Base-by-base conservation (phyloP, 2,888 invertebrate species). In the Melinopterus prodromus region DNA sequence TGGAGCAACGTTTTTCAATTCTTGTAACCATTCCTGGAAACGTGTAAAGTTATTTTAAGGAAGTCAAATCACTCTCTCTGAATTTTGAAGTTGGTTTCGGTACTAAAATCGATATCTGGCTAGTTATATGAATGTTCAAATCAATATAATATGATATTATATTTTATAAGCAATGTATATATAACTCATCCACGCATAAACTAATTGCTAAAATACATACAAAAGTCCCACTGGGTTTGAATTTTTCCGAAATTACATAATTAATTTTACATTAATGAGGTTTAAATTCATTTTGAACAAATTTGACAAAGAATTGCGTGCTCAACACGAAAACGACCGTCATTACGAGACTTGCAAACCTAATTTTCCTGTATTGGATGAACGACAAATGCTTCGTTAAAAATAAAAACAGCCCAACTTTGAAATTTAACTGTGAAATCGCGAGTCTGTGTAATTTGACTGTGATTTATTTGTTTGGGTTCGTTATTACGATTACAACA, bases 1-100 rank as follows among this genome's bases (percentile, higher is more conserved):
- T 0, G 94, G 92, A 1, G 92, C 91, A 9, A 90, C 81, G 3
- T 84, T 85, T 81, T 89, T 87, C 71, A 94, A 86, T 75, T 89
- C 88, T 75, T 90, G 87, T 75, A 92, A 85, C 85, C 92, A 91
- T 88, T 94, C 94, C 93, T 93, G 83, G 81, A 74, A 74, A 26
- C 7, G 53, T 9, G 12, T 53, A 53, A 7, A 12, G 0, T n/a
- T 5, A 26, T 38, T 79, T 70, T 53, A 36, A 9, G 16, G 6
- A 76, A 3, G 12, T n/a, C 6, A 12, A 35, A n/a, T 26, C n/a
- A n/a, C 12, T 71, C 26, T 26, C n/a, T 9, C n/a, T 16, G 14
- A 71, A 71, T 3, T 9, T 71, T 71, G 9, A 71, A 2, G 15
- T n/a, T 3, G 70, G 71, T 26, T n/a, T n/a, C n/a, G n/a, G n/a